Conservation (phyloP, 2,113 vertebrate genomes). For the Tinamus guttatus region DNA sequence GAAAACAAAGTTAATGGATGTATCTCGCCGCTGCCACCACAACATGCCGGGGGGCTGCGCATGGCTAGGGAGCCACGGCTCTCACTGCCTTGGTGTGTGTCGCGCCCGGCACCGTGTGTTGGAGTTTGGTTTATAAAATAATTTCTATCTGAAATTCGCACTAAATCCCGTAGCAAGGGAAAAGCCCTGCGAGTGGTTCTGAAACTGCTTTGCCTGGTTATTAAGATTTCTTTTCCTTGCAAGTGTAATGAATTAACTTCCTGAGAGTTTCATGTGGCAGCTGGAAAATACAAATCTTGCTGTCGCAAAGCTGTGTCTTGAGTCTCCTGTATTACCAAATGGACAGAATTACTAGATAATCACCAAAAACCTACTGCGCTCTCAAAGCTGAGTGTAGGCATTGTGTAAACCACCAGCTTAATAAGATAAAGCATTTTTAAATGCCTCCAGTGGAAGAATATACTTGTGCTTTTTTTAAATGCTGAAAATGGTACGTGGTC, state of each 20-base stretch:
- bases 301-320: background rate
- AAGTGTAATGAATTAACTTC: slow-evolving; percentile 8
- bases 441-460: background rate
- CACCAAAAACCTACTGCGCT: slow-evolving; percentile 26
- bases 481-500: background rate
- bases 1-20: background rate
- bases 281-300: slow-evolving; percentile 15
- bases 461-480: background rate
- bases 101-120: too few relatives aligned
- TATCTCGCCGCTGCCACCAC: background rate
- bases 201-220: background rate
- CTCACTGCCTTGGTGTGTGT: background rate
- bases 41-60: background rate
- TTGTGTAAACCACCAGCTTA: slow-evolving; percentile 32
- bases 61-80: background rate
- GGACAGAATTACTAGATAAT: slow-evolving; percentile 42
- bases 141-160: background rate
- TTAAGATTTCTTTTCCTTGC: background rate
- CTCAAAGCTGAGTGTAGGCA: slow-evolving; percentile 39
- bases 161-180: background rate
- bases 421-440: slow-evolving; percentile 22
- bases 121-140: background rate
- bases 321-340: slow-evolving; percentile 50
- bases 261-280: background rate
- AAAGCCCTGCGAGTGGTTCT: background rate